Evolutionary conservation across 2,888 invertebrate species (phyloP).

Genomic region (Sicus ferrugineus): DNA sequence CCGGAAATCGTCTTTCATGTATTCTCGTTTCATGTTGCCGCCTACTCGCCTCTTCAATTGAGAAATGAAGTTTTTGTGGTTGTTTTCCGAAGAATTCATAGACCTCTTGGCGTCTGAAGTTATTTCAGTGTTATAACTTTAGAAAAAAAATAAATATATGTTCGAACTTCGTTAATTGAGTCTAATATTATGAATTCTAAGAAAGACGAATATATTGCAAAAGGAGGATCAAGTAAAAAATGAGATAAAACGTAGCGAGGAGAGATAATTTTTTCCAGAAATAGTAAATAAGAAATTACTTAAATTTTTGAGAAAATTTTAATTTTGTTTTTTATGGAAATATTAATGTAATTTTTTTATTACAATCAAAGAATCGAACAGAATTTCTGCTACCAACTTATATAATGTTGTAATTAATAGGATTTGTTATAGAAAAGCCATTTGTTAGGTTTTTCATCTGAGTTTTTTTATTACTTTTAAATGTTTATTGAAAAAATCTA

Average conservation of each 20-base stretch:
- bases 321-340: too few species aligned
- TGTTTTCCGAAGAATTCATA: background rate
- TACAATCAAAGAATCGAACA: too few species aligned
- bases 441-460: too few species aligned
- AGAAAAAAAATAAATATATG: background rate
- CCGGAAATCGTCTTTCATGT: constrained; percentile 21
- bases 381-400: too few species aligned
- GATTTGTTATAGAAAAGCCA: too few species aligned
- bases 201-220: background rate
- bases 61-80: background rate
- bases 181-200: too few species aligned
- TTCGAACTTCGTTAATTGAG: background rate
- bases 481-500: too few species aligned
- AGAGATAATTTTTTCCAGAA: too few species aligned
- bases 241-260: background rate
- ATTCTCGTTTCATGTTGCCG: background rate
- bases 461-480: too few species aligned
- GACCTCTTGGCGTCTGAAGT: background rate
- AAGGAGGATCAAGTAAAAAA: background rate
- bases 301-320: too few species aligned
- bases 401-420: too few species aligned
- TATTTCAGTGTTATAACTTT: background rate
- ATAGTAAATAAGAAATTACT: background rate
- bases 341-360: too few species aligned
- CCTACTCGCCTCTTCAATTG: background rate